phyloP scores from a whole-genome alignment of 2,797 vertebrate species.

The Threskiornis aethiopicus region DNA sequence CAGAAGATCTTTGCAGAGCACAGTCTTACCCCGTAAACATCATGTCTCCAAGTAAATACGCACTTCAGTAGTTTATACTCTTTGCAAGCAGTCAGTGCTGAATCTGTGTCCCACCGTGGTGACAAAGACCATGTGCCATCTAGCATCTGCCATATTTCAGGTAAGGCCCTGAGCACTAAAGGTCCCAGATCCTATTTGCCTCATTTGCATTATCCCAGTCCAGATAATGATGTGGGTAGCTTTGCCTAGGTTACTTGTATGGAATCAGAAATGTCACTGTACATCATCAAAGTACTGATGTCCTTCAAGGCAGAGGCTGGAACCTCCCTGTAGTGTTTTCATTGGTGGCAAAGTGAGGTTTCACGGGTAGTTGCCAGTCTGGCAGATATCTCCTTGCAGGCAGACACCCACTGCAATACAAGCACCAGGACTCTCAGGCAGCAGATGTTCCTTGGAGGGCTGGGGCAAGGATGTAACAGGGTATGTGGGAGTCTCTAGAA shows the following conservation, averaged over 20 bases:
- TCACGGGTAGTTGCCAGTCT: not conserved
- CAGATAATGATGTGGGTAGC: fast-evolving
- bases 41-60: not conserved
- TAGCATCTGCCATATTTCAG: not conserved
- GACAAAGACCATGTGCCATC: not conserved
- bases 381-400: not conserved
- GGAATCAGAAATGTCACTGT: not conserved
- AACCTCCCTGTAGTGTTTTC: not conserved
- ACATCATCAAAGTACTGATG: not conserved
- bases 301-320: not conserved
- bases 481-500: not conserved
- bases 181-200: not conserved
- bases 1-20: not conserved
- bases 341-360: not conserved
- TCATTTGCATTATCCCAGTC: not conserved
- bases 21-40: not conserved
- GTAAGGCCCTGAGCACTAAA: not conserved
- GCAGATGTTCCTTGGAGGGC: not conserved
- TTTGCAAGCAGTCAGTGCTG: not conserved
- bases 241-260: not conserved
- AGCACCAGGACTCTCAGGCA: not conserved
- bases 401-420: not conserved
- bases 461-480: not conserved
- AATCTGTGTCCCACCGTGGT: not conserved
- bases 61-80: not conserved